Percentiles rank a stretch among this genome's conserved stretches.
Evolutionary conservation across 2,888 invertebrate genomes (phyloP).

Genomic region (Tetrapedia diversipes): DNA sequence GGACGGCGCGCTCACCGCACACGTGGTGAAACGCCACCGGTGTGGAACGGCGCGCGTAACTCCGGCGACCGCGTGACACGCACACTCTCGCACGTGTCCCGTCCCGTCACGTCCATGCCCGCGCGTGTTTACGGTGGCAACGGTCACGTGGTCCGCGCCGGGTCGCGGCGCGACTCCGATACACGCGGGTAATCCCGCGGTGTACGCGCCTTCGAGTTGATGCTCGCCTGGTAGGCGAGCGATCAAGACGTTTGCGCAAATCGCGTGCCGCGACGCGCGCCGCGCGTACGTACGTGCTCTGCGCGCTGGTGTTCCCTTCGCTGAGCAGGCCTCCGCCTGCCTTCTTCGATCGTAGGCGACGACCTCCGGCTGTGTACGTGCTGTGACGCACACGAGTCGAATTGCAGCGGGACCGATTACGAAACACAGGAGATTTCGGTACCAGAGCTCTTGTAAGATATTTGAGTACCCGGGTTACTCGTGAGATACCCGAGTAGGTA

Average conservation of each 20-base stretch:
- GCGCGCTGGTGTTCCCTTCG: slow-evolving; percentile 8
- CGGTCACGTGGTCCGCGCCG: slow-evolving; percentile 1
- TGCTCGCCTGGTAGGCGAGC: slow-evolving; percentile 77
- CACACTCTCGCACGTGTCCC: slow-evolving; percentile 2
- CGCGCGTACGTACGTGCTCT: slow-evolving; percentile 49
- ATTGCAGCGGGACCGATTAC: too few relatives aligned
- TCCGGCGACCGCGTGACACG: slow-evolving; percentile 27
- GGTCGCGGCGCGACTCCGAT: slow-evolving; percentile 11
- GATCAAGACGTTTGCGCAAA: slow-evolving; percentile 81
- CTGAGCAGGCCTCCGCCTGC: not conserved
- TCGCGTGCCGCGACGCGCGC: slow-evolving; percentile 67
- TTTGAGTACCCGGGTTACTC: too few relatives aligned
- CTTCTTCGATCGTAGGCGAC: not conserved
- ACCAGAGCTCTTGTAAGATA: too few relatives aligned
- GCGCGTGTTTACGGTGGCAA: not conserved
- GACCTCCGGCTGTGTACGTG: not conserved
- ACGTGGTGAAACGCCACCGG: not conserved
- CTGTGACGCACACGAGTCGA: not conserved
- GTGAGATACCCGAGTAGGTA: too few relatives aligned
- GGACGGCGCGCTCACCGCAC: too few relatives aligned
- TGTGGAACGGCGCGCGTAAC: slow-evolving; percentile 1
- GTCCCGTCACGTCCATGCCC: not conserved
- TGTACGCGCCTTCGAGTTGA: slow-evolving; percentile 48
- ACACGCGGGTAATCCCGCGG: slow-evolving; percentile 49
- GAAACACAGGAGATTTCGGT: too few relatives aligned